These are phyloP conservation scores for Spinus olivaceus DNA, from an alignment of 2,797 vertebrate species.

Conservation along the genomic window DNA sequence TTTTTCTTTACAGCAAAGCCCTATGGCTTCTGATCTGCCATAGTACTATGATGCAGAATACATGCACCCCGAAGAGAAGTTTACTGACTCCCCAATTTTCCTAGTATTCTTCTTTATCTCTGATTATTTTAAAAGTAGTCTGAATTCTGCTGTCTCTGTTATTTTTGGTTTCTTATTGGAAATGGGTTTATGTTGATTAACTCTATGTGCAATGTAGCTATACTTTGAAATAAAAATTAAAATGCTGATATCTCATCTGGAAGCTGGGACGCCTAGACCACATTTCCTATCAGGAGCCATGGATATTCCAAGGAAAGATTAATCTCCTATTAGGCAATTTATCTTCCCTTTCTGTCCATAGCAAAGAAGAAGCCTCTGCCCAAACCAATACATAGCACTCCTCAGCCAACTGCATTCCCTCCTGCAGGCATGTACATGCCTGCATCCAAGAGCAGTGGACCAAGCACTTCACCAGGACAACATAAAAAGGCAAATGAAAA, in stretches of 20 bases:
- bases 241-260: not conserved
- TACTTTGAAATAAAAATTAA: not conserved
- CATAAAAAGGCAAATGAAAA: not conserved
- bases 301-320: not conserved
- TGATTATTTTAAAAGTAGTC: not conserved
- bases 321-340: not conserved
- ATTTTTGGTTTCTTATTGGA: not conserved
- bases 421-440: not conserved
- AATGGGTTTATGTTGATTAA: not conserved
- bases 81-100: not conserved
- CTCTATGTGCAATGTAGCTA: not conserved
- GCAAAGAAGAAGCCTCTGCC: not conserved
- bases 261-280: not conserved
- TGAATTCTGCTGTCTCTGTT: not conserved
- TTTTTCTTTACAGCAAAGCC: not conserved
- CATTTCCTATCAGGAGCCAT: rapidly evolving
- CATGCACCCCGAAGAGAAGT: not conserved
- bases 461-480: not conserved
- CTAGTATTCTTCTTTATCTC: not conserved
- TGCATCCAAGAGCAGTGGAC: not conserved
- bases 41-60: not conserved
- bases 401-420: not conserved
- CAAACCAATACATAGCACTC: not conserved
- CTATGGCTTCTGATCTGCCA: not conserved
- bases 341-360: not conserved